Evolutionary conservation across 2,113 vertebrate genomes (phyloP).

Genomic region (Probosciger aterrimus): DNA sequence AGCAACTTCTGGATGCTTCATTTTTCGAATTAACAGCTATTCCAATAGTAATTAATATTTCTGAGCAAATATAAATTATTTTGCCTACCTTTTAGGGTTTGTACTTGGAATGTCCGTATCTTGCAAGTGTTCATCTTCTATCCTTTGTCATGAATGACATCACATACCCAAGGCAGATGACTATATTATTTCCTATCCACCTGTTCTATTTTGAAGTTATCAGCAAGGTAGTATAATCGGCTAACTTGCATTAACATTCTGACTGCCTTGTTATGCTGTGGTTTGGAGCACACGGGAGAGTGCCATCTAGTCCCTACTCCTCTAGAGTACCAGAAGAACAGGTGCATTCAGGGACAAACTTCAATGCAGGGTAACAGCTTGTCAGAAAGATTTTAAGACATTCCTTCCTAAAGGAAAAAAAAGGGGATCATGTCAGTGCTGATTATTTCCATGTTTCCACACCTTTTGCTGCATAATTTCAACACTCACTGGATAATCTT

Average conservation of each 20-base stretch:
- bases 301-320: neutral
- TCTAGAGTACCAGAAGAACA: neutral
- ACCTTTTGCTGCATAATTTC: neutral
- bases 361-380: neutral
- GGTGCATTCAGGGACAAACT: neutral
- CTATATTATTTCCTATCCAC: neutral
- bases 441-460: neutral
- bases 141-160: neutral
- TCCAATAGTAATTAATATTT: neutral
- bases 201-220: neutral
- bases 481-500: neutral
- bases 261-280: neutral
- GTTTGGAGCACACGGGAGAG: neutral
- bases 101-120: neutral
- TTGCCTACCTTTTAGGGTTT: neutral
- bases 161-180: neutral
- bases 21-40: neutral
- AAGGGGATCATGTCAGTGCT: neutral
- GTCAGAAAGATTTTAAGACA: neutral
- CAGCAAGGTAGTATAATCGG: neutral
- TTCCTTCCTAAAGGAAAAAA: neutral
- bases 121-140: neutral
- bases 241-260: neutral
- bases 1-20: neutral
- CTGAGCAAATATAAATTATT: neutral